Percentiles rank a stretch among this genome's conserved stretches.
Evolutionary conservation across 1,140 invertebrate genomes (phyloP).

Genomic region (Tetranychus urticae): DNA sequence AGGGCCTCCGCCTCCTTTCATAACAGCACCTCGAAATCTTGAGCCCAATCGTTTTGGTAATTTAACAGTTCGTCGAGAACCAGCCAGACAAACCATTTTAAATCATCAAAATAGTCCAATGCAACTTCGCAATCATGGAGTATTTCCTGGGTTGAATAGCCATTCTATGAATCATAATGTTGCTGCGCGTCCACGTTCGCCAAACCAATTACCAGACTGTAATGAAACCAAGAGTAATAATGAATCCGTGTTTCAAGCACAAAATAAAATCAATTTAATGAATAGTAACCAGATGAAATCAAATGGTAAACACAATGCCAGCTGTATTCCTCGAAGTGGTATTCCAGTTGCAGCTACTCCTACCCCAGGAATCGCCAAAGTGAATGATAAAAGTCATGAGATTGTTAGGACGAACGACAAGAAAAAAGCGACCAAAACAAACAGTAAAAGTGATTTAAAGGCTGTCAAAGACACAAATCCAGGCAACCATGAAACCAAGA

Average conservation of each 20-base stretch:
- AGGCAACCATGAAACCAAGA: not conserved
- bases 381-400: not conserved
- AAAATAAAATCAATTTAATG: too few species aligned
- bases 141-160: not conserved
- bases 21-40: not conserved
- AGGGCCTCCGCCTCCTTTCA: not conserved
- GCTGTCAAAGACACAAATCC: not conserved
- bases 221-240: not conserved
- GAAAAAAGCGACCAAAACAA: not conserved
- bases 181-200: not conserved
- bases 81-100: not conserved
- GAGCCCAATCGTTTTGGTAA: not conserved
- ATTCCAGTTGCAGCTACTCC: too few species aligned
- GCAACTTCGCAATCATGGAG: not conserved
- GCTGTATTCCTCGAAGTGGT: too few species aligned
- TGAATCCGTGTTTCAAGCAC: not conserved
- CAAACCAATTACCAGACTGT: not conserved
- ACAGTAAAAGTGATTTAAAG: not conserved
- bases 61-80: not conserved
- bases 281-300: too few species aligned
- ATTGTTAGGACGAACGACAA: not conserved
- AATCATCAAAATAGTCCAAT: not conserved
- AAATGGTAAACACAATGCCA: too few species aligned
- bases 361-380: too few species aligned
- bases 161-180: not conserved